A percentile compares a stretch with the other conserved stretches of the same genome.
phyloP scores from a whole-genome alignment of 2,888 invertebrate species.

The Conus canariensis region DNA sequence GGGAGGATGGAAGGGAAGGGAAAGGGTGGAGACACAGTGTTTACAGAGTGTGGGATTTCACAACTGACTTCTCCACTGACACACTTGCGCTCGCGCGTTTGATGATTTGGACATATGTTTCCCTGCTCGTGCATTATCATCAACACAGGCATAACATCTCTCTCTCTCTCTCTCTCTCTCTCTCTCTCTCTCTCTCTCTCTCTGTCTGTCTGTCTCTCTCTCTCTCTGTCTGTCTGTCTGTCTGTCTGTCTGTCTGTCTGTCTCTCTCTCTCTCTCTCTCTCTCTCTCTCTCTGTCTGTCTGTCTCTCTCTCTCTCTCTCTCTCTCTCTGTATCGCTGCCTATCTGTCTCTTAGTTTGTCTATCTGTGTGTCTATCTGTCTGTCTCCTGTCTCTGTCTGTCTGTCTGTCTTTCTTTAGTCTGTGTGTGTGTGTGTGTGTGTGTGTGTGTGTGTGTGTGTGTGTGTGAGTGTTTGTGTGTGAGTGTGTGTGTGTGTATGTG shows the following conservation, averaged over 20 bases:
- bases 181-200: conserved; percentile 2
- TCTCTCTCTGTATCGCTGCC: background rate
- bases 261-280: background rate
- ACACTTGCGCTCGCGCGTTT: too few species aligned
- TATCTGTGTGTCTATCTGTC: background rate
- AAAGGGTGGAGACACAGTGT: background rate
- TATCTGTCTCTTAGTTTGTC: background rate
- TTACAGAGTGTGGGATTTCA: background rate
- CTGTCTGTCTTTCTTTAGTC: too few species aligned
- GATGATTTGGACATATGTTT: too few species aligned
- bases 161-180: conserved; percentile 8
- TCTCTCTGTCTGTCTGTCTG: background rate
- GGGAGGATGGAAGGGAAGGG: background rate
- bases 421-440: too few species aligned
- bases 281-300: background rate
- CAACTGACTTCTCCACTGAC: too few species aligned
- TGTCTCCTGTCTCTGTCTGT: background rate
- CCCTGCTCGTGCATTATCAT: too few species aligned
- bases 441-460: too few species aligned
- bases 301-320: background rate
- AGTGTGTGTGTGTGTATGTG: background rate
- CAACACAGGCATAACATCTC: background rate
- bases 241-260: background rate
- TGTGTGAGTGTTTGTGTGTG: too few species aligned
- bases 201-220: background rate